Evolutionary conservation across 2,888 invertebrate species (phyloP).

Genomic region (Xiphydria camelus): DNA sequence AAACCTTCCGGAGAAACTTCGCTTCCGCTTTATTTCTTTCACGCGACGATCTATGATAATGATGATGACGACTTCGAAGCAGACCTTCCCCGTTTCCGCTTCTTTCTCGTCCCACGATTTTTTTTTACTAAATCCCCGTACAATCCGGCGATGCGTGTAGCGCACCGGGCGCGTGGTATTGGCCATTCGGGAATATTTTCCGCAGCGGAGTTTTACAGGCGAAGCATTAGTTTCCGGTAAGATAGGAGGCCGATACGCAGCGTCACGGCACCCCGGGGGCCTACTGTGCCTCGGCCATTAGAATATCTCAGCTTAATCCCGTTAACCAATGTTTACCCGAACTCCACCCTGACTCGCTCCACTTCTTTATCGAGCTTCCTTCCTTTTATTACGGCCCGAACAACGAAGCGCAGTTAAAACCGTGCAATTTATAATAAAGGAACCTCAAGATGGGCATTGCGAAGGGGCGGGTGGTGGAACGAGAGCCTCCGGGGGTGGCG

Average conservation of each 20-base stretch:
- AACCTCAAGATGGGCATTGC: constrained; percentile 5
- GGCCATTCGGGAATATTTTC: constrained; percentile 42
- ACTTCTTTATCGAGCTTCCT: constrained; percentile 13
- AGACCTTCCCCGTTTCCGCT: no score
- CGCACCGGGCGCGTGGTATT: constrained; percentile 30
- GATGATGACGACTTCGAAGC: no score
- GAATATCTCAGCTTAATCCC: constrained; percentile 52
- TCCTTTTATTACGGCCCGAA: constrained; percentile 8
- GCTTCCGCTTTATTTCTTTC: no score
- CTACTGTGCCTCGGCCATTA: constrained; percentile 46
- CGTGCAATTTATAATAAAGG: constrained; percentile 17
- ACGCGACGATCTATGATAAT: no score
- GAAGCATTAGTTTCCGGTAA: constrained; percentile 45
- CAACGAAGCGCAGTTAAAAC: constrained; percentile 10
- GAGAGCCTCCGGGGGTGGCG: neutral
- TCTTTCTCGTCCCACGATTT: no score
- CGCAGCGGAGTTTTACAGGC: constrained; percentile 32
- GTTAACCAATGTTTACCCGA: constrained; percentile 43
- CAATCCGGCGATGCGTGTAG: no score
- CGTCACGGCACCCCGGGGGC: constrained; percentile 46
- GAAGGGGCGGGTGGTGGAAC: no score
- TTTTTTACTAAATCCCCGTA: no score
- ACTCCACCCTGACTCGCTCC: constrained; percentile 27
- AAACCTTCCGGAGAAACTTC: no score
- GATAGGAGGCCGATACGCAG: constrained; percentile 31